Conservation (phyloP, 2,113 vertebrate genomes). For the Dinomys branickii region DNA sequence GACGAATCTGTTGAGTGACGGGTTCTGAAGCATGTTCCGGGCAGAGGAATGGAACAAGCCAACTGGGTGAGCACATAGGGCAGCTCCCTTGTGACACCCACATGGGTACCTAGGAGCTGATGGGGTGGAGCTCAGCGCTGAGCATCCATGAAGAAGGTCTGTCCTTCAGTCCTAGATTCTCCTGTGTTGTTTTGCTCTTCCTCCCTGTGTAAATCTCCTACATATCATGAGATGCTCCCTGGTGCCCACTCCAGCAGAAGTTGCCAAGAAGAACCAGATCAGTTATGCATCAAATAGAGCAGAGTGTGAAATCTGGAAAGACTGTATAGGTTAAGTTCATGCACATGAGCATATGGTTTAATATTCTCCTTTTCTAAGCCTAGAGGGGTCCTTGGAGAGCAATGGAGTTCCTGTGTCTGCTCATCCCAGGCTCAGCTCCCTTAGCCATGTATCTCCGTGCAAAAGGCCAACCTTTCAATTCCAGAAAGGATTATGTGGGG, state of each 20-base stretch:
- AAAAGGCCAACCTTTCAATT: neutral
- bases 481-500: neutral
- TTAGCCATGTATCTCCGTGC: neutral
- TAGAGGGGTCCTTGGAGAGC: neutral
- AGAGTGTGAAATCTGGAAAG: neutral
- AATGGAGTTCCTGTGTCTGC: rapidly evolving
- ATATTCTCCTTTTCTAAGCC: neutral
- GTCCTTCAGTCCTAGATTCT: rapidly evolving
- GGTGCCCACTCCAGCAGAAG: neutral
- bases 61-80: rapidly evolving
- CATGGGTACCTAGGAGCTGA: rapidly evolving
- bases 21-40: neutral
- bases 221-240: neutral
- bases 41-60: neutral
- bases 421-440: neutral
- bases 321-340: no score
- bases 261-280: neutral
- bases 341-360: neutral
- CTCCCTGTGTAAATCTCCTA: rapidly evolving
- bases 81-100: neutral
- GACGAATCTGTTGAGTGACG: neutral
- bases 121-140: neutral
- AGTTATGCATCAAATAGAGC: neutral
- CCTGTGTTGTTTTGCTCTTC: neutral
- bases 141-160: neutral